A percentile compares a stretch with the other conserved stretches of the same genome.
phyloP scores from a whole-genome alignment of 2,797 vertebrate genomes.

The Etheostoma perlongum region DNA sequence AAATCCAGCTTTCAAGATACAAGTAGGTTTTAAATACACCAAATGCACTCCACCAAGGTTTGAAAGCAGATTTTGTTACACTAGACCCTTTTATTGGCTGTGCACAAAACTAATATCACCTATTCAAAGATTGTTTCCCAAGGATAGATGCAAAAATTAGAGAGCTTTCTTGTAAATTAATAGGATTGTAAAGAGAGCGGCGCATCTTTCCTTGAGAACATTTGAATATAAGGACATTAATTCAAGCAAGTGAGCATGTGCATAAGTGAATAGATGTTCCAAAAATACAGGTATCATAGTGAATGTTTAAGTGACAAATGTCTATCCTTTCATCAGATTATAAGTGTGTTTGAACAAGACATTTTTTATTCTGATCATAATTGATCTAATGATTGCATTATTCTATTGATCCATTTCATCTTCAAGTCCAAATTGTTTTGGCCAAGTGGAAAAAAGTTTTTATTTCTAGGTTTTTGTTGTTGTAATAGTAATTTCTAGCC shows the following conservation, averaged over 20 bases:
- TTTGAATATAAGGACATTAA: slow-evolving; percentile 8
- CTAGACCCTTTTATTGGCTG: neutral
- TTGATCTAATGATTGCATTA: no score
- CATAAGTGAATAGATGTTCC: neutral
- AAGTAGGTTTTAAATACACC: neutral
- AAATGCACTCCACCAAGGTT: neutral
- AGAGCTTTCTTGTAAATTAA: slow-evolving; percentile 3
- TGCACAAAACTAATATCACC: neutral
- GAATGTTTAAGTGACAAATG: no score
- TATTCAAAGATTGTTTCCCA: neutral
- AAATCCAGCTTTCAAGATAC: neutral
- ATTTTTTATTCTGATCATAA: no score
- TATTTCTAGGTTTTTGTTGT: no score
- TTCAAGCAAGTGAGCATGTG: neutral
- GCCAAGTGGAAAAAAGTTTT: no score
- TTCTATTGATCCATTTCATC: no score
- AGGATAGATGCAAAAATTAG: slow-evolving; percentile 10
- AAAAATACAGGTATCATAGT: neutral
- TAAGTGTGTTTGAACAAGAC: no score
- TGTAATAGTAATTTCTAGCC: no score
- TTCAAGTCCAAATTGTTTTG: no score
- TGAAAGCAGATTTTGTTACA: neutral
- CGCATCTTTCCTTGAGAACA: neutral
- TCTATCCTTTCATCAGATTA: neutral
- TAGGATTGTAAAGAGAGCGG: slow-evolving; percentile 15